phyloP scores from a whole-genome alignment of 2,888 invertebrate species.

The Drosophila conformis region DNA sequence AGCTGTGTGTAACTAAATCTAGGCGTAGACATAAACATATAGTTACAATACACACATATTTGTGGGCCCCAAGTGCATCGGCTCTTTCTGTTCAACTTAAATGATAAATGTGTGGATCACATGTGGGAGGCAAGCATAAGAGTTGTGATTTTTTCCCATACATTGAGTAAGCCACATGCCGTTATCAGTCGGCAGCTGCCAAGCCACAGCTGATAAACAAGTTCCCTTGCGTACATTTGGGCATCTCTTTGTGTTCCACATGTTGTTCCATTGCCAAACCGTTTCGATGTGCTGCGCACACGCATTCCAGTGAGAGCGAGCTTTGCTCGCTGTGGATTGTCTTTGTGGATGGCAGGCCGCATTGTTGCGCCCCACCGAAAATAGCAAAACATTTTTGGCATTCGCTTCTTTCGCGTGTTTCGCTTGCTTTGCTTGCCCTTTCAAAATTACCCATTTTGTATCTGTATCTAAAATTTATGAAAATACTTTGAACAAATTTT shows the following conservation, averaged over 20 bases:
- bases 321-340: conserved; percentile 20
- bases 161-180: conserved; percentile 11
- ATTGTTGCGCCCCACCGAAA: conserved; percentile 37
- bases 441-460: background rate
- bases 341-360: conserved; percentile 55
- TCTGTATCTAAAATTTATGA: background rate
- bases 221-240: background rate
- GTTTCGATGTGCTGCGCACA: conserved; percentile 43
- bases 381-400: conserved; percentile 57
- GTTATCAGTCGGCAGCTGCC: conserved; percentile 38
- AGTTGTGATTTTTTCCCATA: conserved; percentile 5
- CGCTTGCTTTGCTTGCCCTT: background rate
- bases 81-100: conserved; percentile 23
- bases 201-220: conserved; percentile 13
- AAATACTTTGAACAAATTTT: background rate
- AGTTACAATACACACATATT: conserved; percentile 9
- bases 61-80: conserved; percentile 26
- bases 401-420: conserved; percentile 27
- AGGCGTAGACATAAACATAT: conserved; percentile 3
- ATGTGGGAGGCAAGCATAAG: conserved; percentile 14
- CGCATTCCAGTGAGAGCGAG: conserved; percentile 52
- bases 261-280: conserved; percentile 33
- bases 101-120: conserved; percentile 22
- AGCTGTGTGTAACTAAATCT: conserved; percentile 10
- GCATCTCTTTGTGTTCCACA: background rate